Evolutionary conservation across 2,797 vertebrate genomes (phyloP).

Genomic region (Pangasius macronema): DNA sequence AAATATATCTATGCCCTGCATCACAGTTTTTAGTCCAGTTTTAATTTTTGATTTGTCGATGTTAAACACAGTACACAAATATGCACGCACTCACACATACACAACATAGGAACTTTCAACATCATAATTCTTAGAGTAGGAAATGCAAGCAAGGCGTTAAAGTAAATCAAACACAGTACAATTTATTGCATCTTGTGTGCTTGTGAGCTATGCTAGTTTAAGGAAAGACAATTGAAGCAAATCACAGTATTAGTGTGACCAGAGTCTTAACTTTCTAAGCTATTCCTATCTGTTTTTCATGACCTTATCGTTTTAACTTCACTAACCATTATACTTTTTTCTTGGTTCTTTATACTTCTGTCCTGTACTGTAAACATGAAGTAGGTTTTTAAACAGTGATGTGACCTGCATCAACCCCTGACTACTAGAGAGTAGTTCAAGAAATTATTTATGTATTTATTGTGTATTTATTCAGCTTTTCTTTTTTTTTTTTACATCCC

Average conservation of each 20-base stretch:
- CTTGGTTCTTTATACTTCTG: not conserved
- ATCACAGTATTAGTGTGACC: not conserved
- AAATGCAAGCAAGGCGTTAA: not conserved
- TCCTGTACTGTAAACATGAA: slow-evolving; percentile 4
- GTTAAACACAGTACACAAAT: not conserved
- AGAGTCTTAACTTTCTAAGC: not conserved
- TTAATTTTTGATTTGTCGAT: not conserved
- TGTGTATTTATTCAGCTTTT: slow-evolving; percentile 54
- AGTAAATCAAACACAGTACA: not conserved
- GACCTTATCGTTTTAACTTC: not conserved
- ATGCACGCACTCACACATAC: not conserved
- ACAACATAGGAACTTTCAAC: not conserved
- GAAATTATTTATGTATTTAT: slow-evolving; percentile 66
- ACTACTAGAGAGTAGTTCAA: slow-evolving; percentile 52
- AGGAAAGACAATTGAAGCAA: not conserved
- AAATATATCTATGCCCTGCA: not conserved
- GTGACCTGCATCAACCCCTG: slow-evolving; percentile 19
- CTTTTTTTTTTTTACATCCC: not conserved
- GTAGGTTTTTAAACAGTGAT: not conserved
- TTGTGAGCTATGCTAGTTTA: not conserved
- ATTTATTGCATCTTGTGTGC: not conserved
- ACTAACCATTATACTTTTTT: not conserved
- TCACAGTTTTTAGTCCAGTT: not conserved
- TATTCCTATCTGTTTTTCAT: not conserved
- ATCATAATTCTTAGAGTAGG: not conserved